phyloP scores from a whole-genome alignment of 2,888 invertebrate genomes.

The Nymphalis polychloros region DNA sequence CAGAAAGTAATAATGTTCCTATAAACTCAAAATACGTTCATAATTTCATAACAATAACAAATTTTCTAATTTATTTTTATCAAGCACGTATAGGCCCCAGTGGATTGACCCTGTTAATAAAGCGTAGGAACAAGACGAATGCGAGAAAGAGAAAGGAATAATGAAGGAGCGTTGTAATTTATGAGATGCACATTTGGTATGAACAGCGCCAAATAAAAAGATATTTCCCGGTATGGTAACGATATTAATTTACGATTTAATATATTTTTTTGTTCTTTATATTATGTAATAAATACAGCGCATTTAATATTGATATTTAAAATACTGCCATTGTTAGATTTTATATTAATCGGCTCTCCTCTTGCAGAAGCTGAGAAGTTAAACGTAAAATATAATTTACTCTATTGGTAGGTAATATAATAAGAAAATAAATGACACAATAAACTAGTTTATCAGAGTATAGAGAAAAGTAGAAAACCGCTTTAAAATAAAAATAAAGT shows the following conservation, averaged over 20 bases:
- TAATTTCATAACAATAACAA: constrained; percentile 44
- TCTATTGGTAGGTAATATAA: background rate
- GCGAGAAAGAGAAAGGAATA: constrained; percentile 67
- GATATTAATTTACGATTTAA: constrained; percentile 53
- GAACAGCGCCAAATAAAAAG: constrained; percentile 75
- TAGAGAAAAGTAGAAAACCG: constrained; percentile 47
- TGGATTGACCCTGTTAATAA: constrained; percentile 72
- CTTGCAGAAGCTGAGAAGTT: background rate
- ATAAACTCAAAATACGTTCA: constrained; percentile 5
- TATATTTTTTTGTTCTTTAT: constrained; percentile 10
- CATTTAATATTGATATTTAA: background rate
- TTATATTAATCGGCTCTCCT: background rate
- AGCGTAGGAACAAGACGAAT: constrained; percentile 64
- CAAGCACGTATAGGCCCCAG: constrained; percentile 58
- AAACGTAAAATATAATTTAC: background rate
- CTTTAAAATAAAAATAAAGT: constrained; percentile 57
- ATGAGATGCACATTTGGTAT: constrained; percentile 80
- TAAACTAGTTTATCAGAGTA: constrained; percentile 41
- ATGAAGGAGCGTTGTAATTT: constrained; percentile 74
- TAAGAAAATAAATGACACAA: constrained; percentile 35
- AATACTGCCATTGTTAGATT: background rate
- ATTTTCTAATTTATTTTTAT: constrained; percentile 55
- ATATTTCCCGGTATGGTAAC: constrained; percentile 66
- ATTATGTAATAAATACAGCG: too few species aligned
- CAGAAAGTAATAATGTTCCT: background rate